Evolutionary conservation across 2,113 vertebrate genomes (phyloP).

Genomic region (Manacus vitellinus): DNA sequence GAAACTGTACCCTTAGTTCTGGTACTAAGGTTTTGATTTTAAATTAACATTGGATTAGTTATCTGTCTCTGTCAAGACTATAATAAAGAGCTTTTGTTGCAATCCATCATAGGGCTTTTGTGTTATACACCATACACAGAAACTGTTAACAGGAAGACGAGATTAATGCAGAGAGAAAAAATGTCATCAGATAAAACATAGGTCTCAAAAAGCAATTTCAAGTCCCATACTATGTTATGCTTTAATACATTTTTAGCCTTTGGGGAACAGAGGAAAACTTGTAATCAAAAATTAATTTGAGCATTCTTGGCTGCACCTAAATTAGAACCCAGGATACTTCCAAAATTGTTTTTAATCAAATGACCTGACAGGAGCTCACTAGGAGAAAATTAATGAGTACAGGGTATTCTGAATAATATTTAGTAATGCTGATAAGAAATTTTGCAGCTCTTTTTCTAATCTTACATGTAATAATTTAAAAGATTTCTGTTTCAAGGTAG

Average conservation of each 20-base stretch:
- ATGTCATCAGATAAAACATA: slow-evolving; percentile 44
- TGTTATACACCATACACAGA: slow-evolving; percentile 1
- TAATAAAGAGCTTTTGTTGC: slow-evolving; percentile 65
- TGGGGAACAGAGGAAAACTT: background rate
- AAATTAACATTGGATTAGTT: slow-evolving; percentile 42
- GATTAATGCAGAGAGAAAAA: slow-evolving; percentile 46
- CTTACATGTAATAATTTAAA: background rate
- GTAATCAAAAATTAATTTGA: slow-evolving; percentile 49
- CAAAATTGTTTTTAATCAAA: slow-evolving; percentile 34
- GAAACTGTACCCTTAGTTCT: background rate
- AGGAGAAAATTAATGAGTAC: slow-evolving; percentile 17
- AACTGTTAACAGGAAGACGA: slow-evolving; percentile 24
- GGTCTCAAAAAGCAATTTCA: slow-evolving; percentile 49
- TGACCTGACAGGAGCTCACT: slow-evolving; percentile 6
- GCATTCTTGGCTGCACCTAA: slow-evolving; percentile 46
- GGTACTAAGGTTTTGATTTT: slow-evolving; percentile 29
- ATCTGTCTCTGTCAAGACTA: slow-evolving; percentile 46
- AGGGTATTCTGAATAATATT: background rate
- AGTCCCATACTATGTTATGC: background rate
- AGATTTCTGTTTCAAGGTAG: background rate
- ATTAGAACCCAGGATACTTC: slow-evolving; percentile 21
- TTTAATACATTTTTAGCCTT: slow-evolving; percentile 34
- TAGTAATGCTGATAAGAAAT: background rate
- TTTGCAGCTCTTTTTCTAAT: background rate
- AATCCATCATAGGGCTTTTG: slow-evolving; percentile 53